Base-by-base conservation (phyloP, 2,797 vertebrate genomes). In the Channallabes apus region DNA sequence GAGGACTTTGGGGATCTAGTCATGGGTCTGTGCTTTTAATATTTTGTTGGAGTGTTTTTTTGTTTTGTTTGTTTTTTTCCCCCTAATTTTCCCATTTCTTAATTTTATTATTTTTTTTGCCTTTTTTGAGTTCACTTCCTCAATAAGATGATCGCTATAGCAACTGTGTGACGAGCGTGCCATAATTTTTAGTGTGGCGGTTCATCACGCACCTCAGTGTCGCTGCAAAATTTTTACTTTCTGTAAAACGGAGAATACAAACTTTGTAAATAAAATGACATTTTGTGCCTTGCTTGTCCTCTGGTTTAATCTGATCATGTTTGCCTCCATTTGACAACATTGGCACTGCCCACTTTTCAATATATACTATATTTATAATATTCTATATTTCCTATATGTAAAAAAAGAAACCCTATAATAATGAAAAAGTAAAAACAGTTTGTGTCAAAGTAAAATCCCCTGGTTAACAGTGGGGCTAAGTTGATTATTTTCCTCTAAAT, bases 181-280 rank as follows among this genome's bases (percentile, higher is more conserved):
- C 95, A 93, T 95, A 90, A 88, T 94, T 95, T 94, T 95, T 94
- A 90, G 92, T 89, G 91, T 96, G 96, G 95, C 95, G 88, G 91
- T 96, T 94, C 95, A 94, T 96, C 94, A 94, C 95, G 93, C 94
- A 93, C 94, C 94, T 95, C 92, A 93, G 95, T 95, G 95, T 95
- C 96, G 95, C 96, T 97, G 96, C 95, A 96, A 96, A 96, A 96
- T 97, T 97, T 97, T 97, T 97, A 97, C 96, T 97, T 97, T 96
- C 95, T 97, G 97, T 97, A 96, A 94, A 93, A 95, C 93, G 93
- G 96, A 95, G 96, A 96, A 93, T 51, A 75, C 58, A 96, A 95
- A 94, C 93, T 97, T 98, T 98, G 97, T 97, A 98, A 98, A 98
- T 97, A 98, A 97, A 98, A 97, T 96, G 96, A 97, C 96, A 96